Percentiles rank a stretch among this genome's conserved stretches.
Conservation (phyloP, 2,113 vertebrate genomes). For the Sorex araneus region DNA sequence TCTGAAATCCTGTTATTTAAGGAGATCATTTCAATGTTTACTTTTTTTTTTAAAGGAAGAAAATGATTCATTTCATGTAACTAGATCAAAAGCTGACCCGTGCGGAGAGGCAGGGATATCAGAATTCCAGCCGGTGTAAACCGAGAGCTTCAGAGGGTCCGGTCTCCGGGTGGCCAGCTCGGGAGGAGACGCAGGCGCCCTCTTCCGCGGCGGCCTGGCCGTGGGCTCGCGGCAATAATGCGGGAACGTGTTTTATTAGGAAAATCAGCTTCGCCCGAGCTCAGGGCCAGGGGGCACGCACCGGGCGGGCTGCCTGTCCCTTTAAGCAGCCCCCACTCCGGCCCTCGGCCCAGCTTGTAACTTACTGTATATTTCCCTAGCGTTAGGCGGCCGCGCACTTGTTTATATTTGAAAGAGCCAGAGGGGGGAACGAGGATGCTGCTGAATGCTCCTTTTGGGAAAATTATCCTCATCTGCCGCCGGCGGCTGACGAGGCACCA, state of each 20-base stretch:
- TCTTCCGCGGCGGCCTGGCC: constrained; percentile 16
- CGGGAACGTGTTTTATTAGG: constrained; percentile 78
- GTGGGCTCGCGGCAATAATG: constrained; percentile 66
- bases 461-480: constrained; percentile 83
- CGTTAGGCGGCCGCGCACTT: constrained; percentile 83
- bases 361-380: constrained; percentile 82
- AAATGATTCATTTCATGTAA: constrained; percentile 69
- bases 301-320: constrained; percentile 70
- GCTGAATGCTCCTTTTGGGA: constrained; percentile 82
- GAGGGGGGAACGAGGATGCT: constrained; percentile 84
- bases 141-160: constrained; percentile 56
- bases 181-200: too few species aligned
- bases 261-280: constrained; percentile 67
- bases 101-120: constrained; percentile 34
- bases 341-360: constrained; percentile 66
- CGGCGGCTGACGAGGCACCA: constrained; percentile 78
- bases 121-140: constrained; percentile 57
- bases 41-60: constrained; percentile 54
- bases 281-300: constrained; percentile 70
- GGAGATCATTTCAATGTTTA: constrained; percentile 59
- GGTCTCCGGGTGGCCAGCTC: constrained; percentile 3
- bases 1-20: constrained; percentile 44
- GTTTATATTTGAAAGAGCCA: constrained; percentile 87
- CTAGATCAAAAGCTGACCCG: constrained; percentile 62
- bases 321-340: constrained; percentile 71